Percentiles rank a stretch among this genome's conserved stretches.
Conservation (phyloP, 2,888 invertebrate genomes). For the Lacanobia wlatinum region DNA sequence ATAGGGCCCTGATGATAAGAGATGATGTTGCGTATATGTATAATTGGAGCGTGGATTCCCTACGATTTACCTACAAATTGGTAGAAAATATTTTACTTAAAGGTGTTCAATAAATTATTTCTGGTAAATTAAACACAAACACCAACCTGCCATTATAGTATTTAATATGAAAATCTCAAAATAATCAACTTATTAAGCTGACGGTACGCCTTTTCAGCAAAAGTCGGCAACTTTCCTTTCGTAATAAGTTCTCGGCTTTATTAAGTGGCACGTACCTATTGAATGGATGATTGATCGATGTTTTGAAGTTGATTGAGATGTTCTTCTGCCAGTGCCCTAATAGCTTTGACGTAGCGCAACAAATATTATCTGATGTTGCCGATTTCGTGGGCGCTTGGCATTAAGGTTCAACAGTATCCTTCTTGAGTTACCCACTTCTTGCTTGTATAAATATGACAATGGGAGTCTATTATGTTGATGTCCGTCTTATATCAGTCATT, state of each 20-base stretch:
- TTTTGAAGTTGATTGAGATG: conserved; percentile 52
- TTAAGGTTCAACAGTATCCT: background rate
- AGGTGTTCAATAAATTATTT: background rate
- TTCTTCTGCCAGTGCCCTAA: conserved; percentile 36
- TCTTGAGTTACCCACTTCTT: background rate
- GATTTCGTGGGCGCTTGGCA: conserved; percentile 11
- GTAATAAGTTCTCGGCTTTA: conserved; percentile 44
- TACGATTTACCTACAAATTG: background rate
- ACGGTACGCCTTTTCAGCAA: conserved; percentile 38
- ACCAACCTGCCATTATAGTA: conserved; percentile 15
- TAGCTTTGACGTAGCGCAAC: conserved; percentile 48
- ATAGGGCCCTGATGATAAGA: background rate
- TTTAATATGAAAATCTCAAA: conserved; percentile 47
- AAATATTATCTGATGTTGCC: conserved; percentile 38
- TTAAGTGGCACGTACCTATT: conserved; percentile 46
- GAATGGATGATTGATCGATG: conserved; percentile 59
- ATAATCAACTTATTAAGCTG: conserved; percentile 49
- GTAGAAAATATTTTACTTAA: background rate
- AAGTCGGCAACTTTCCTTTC: conserved; percentile 41
- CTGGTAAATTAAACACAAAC: conserved; percentile 5
- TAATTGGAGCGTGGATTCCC: background rate
- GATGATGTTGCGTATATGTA: too few species aligned
- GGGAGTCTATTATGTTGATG: background rate
- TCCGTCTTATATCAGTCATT: background rate
- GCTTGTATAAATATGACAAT: background rate